These are phyloP conservation scores for Anguilla rostrata DNA, from an alignment of 2,113 vertebrate species.

Conservation along the genomic window DNA sequence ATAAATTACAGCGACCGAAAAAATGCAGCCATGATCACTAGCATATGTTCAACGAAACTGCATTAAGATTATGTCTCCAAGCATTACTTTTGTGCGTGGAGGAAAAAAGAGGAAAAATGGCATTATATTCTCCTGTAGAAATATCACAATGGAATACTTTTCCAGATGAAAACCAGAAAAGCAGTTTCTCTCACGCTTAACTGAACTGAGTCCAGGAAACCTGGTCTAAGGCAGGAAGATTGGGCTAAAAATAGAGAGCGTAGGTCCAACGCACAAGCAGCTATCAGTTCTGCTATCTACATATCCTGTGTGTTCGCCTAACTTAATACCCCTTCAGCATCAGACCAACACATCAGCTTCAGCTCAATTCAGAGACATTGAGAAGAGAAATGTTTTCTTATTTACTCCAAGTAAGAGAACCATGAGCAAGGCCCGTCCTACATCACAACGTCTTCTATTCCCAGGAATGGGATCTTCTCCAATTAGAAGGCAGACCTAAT, in stretches of 20 bases:
- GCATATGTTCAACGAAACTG: constrained; percentile 69
- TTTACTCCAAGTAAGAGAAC: constrained; percentile 22
- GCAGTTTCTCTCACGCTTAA: not conserved
- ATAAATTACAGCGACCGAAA: constrained; percentile 68
- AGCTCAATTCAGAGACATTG: not conserved
- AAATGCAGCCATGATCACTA: constrained; percentile 70
- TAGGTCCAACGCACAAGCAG: not conserved
- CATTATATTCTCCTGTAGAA: not conserved
- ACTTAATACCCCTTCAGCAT: not conserved
- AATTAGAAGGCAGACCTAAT: constrained; percentile 21
- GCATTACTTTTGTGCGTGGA: constrained; percentile 46
- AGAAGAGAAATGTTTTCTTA: not conserved
- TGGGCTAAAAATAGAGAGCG: not conserved
- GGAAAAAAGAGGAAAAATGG: constrained; percentile 29
- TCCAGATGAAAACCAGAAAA: not conserved
- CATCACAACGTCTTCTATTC: not conserved
- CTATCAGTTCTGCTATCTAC: not conserved
- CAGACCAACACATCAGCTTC: not conserved
- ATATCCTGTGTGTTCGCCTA: not conserved
- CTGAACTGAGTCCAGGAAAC: not conserved
- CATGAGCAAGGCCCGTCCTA: not conserved
- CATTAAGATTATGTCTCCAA: constrained; percentile 59
- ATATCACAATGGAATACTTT: not conserved
- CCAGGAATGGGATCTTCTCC: constrained; percentile 2
- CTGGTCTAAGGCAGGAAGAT: not conserved